Evolutionary conservation across 92 coral and sea anemone genomes (phyloP), one percentile per base, ranked within the genome.

Genomic region (Epizoanthus illoricatus): DNA sequence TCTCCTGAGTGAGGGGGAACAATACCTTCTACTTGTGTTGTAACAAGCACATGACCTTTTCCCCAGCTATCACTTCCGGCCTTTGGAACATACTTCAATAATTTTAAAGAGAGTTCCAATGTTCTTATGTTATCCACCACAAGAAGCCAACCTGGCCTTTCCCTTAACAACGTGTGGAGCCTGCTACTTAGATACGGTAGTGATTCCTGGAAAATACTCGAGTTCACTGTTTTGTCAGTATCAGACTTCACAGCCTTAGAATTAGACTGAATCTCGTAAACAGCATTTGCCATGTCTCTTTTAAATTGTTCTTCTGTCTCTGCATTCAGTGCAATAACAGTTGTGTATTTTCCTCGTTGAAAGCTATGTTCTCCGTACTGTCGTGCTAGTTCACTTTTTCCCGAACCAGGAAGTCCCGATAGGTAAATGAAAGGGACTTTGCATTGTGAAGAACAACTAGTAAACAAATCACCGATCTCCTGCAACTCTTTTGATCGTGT

Each of bases 81-180:
- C 69, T 64, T 64, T 21, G 69, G 69, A 23, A 64, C 36, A 33
- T 64, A 64, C 4, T 64, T 23, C 69, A 64, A 21, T 64, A 54
- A 20, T 65, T 54, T 33, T 4, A 21, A 17, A 13, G 33, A 21
- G 24, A 74, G 40, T 10, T 74, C n/a, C 17, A 59, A 28, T 49
- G 17, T 56, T 74, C 80, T 74, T 12, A 74, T 49, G 56, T 74
- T 74, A 74, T 74, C 80, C 28, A 74, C 61, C n/a, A 74, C 42
- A 74, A 74, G 62, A 55, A 74, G 80, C 80, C 65, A 74, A 36
- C 57, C 9, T 49, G 80, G 80, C 23, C 80, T 55, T 74, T 47
- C 62, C 28, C 18, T 18, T 20, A 74, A 59, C 39, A 74, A 19
- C 15, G 16, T 5, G 18, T 16, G 58, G 36, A 74, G 80, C 80